A percentile compares a stretch with the other conserved stretches of the same genome.
Conservation (phyloP, 2,888 invertebrate genomes). For the Drosophila limbata region DNA sequence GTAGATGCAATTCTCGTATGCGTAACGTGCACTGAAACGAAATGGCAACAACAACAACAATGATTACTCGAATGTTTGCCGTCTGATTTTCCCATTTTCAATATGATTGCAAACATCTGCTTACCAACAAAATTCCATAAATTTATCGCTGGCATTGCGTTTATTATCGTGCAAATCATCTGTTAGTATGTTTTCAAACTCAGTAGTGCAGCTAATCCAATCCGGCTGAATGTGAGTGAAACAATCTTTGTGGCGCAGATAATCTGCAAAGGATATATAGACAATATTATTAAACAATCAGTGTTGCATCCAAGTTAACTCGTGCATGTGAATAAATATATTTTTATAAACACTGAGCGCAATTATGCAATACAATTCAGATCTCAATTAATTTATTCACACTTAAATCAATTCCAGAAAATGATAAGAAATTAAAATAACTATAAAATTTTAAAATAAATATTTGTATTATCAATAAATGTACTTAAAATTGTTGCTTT, state of each 20-base stretch:
- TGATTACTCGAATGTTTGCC: not conserved
- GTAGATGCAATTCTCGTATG: slow-evolving; percentile 85
- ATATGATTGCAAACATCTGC: slow-evolving; percentile 1
- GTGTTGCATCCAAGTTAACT: not conserved
- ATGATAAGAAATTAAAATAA: no score
- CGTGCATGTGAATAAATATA: not conserved
- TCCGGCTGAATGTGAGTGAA: slow-evolving; percentile 83
- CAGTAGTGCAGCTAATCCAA: slow-evolving; percentile 83
- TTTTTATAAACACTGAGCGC: not conserved
- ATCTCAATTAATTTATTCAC: not conserved
- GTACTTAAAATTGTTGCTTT: not conserved
- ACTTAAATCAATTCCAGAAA: not conserved
- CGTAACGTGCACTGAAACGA: slow-evolving; percentile 82
- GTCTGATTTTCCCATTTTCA: not conserved
- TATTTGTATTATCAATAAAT: not conserved
- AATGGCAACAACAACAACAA: slow-evolving; percentile 1
- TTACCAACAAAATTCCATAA: slow-evolving; percentile 85
- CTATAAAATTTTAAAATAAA: not conserved
- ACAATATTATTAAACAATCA: slow-evolving; percentile 1
- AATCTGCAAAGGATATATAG: slow-evolving; percentile 70
- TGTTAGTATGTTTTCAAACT: slow-evolving; percentile 82
- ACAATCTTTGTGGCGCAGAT: slow-evolving; percentile 84
- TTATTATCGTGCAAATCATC: slow-evolving; percentile 79
- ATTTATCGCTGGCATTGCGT: slow-evolving; percentile 82
- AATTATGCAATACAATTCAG: not conserved